Conservation (phyloP, 2,888 invertebrate species). For the Mechanitis messenoides region DNA sequence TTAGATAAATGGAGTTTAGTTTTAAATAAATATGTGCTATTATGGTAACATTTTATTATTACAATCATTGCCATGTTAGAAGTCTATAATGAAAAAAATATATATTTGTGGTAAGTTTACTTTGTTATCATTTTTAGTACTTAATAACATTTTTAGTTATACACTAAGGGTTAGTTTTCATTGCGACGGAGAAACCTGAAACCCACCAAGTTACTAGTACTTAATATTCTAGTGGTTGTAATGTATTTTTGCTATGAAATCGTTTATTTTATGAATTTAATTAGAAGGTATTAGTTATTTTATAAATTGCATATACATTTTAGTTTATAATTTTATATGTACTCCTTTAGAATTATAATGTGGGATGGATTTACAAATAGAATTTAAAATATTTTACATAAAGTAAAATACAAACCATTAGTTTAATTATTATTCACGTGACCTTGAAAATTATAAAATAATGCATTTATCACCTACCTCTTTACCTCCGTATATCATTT, state of each 20-base stretch:
- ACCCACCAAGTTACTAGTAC: constrained; percentile 21
- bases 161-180: constrained; percentile 4
- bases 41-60: neutral
- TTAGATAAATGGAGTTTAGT: constrained; percentile 1
- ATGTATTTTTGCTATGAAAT: constrained; percentile 2
- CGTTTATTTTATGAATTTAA: constrained; percentile 11
- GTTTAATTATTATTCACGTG: neutral
- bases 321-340: constrained; percentile 3
- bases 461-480: constrained; percentile 4
- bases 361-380: neutral
- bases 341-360: neutral
- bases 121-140: neutral
- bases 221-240: constrained; percentile 9
- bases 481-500: neutral
- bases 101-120: neutral
- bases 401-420: neutral
- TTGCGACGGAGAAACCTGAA: constrained; percentile 8
- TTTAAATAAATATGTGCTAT: neutral
- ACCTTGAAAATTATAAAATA: neutral
- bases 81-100: constrained; percentile 12
- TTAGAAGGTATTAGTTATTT: constrained; percentile 9
- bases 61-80: constrained; percentile 23
- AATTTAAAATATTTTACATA: neutral
- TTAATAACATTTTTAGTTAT: constrained; percentile 1
- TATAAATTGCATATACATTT: constrained; percentile 8